Evolutionary conservation across 2,888 invertebrate genomes (phyloP).

Genomic region (Microctonus hyperodae): DNA sequence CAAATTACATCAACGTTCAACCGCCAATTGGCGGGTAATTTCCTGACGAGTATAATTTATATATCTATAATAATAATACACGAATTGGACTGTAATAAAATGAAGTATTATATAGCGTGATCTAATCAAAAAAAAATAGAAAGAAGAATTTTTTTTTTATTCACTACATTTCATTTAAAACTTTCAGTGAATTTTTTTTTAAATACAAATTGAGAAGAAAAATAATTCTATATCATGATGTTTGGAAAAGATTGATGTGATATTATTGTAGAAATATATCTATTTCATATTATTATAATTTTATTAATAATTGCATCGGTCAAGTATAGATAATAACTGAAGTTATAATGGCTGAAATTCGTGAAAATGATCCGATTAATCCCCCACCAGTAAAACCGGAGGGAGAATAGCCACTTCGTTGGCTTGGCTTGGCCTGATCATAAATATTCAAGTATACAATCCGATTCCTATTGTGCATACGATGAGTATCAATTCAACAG

Average conservation of each 20-base stretch:
- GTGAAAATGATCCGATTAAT: conserved; percentile 32
- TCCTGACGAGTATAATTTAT: background rate
- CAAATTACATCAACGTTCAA: background rate
- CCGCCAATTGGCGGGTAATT: background rate
- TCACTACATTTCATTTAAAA: too few relatives aligned
- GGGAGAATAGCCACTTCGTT: conserved; percentile 18
- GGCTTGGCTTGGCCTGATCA: conserved; percentile 20
- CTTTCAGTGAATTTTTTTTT: too few relatives aligned
- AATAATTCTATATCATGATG: too few relatives aligned
- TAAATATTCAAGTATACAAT: conserved; percentile 26
- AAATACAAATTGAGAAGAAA: too few relatives aligned
- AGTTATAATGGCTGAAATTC: conserved; percentile 28
- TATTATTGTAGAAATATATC: too few relatives aligned
- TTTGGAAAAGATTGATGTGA: too few relatives aligned
- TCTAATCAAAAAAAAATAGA: background rate
- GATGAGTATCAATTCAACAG: background rate
- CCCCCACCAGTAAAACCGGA: conserved; percentile 18
- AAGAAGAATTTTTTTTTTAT: too few relatives aligned
- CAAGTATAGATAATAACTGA: conserved; percentile 8
- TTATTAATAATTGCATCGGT: background rate
- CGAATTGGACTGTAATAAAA: background rate
- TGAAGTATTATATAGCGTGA: background rate
- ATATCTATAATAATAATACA: background rate
- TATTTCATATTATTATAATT: background rate
- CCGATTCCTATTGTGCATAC: conserved; percentile 18